phyloP scores from a whole-genome alignment of 2,113 vertebrate genomes.

The Vombatus ursinus region DNA sequence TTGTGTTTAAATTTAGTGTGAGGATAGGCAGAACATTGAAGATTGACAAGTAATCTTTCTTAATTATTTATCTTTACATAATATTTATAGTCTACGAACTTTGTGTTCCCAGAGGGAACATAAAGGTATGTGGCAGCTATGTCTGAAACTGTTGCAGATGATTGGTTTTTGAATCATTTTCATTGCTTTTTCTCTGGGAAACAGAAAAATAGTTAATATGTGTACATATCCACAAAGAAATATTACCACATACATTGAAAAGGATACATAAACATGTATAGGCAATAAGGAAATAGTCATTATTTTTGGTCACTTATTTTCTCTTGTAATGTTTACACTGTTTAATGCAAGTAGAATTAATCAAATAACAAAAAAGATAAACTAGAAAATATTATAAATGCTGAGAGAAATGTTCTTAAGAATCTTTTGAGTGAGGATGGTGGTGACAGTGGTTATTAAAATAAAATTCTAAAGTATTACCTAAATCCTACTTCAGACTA shows the following conservation, averaged over 20 bases:
- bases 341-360: background rate
- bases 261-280: background rate
- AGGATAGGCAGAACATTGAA: conserved; percentile 14
- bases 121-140: background rate
- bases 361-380: conserved; percentile 22
- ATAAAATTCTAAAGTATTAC: conserved; percentile 47
- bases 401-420: conserved; percentile 1
- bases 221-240: background rate
- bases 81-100: background rate
- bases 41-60: background rate
- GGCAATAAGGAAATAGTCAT: background rate
- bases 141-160: conserved; percentile 7
- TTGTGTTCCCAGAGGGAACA: background rate
- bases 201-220: background rate
- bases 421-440: background rate
- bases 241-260: background rate
- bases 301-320: conserved; percentile 17
- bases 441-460: background rate
- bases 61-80: background rate
- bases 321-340: background rate
- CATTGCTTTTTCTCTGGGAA: conserved; percentile 8
- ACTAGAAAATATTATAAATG: background rate
- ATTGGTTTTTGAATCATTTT: background rate
- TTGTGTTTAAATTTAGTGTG: conserved; percentile 32
- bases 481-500: conserved; percentile 53